These are phyloP conservation scores for Caradrina kadenii DNA, from an alignment of 2,888 invertebrate species.

Conservation along the genomic window DNA sequence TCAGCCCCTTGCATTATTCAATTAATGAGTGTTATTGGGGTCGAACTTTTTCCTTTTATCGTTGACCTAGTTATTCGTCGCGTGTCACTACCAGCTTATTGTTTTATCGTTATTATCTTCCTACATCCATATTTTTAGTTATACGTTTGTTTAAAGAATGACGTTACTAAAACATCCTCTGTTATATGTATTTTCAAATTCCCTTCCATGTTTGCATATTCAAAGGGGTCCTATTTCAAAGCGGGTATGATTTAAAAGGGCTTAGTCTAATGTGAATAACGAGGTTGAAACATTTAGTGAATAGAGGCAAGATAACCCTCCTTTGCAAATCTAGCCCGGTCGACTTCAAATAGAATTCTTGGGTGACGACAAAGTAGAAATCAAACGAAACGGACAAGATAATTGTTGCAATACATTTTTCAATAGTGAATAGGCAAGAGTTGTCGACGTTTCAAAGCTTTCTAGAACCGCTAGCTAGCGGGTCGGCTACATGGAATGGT, in stretches of 20 bases:
- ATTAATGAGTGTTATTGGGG: conserved; percentile 59
- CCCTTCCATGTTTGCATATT: conserved; percentile 71
- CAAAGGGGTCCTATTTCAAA: conserved; percentile 82
- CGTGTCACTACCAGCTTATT: conserved; percentile 63
- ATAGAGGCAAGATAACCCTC: conserved; percentile 81
- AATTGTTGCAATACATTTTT: conserved; percentile 69
- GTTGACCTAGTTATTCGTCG: conserved; percentile 69
- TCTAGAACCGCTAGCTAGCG: conserved; percentile 66
- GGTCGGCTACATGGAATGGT: conserved; percentile 53
- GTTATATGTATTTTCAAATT: conserved; percentile 46
- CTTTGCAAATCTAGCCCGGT: conserved; percentile 76
- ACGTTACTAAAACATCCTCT: conserved; percentile 17
- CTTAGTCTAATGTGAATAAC: conserved; percentile 85
- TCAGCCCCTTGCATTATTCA: conserved; percentile 65
- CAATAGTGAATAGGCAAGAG: conserved; percentile 67
- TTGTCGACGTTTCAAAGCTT: conserved; percentile 62
- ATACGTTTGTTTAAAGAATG: conserved; percentile 13
- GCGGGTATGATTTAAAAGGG: conserved; percentile 81
- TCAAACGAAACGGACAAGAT: conserved; percentile 66
- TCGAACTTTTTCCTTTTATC: conserved; percentile 69
- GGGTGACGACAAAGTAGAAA: conserved; percentile 68
- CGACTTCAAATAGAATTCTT: conserved; percentile 75
- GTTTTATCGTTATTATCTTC: conserved; percentile 34
- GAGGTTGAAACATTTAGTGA: conserved; percentile 84
- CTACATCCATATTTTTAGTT: conserved; percentile 48